A percentile compares a stretch with the other conserved stretches of the same genome.
phyloP scores from a whole-genome alignment of 1,140 invertebrate species.

The Polypedilum pembai region DNA sequence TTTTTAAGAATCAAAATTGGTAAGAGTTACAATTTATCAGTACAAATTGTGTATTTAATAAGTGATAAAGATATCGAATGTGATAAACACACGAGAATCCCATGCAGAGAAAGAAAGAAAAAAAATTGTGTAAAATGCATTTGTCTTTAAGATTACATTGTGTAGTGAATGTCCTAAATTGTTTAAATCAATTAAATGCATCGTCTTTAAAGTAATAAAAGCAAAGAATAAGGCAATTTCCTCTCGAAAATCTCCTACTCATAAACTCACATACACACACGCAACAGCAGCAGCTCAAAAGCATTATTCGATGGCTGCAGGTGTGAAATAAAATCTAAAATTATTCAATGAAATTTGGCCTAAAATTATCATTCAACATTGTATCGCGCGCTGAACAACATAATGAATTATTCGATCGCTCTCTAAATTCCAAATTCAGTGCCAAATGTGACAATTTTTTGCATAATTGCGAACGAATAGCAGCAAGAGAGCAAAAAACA shows the following conservation, averaged over 20 bases:
- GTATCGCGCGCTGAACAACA: background rate
- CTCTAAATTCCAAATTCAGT: background rate
- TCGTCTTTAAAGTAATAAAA: too few species aligned
- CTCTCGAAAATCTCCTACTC: background rate
- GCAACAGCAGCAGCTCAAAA: background rate
- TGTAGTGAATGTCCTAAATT: background rate
- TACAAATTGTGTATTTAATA: background rate
- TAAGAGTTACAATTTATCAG: background rate
- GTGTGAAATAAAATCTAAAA: constrained; percentile 23
- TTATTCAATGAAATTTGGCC: background rate
- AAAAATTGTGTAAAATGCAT: constrained; percentile 4
- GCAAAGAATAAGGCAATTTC: constrained; percentile 6
- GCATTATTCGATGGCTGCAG: background rate
- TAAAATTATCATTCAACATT: background rate
- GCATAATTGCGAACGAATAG: background rate
- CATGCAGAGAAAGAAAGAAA: background rate
- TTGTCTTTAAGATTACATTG: background rate
- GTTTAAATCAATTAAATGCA: background rate
- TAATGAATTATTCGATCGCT: background rate
- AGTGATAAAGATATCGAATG: background rate
- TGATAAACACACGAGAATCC: background rate
- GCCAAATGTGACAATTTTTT: constrained; percentile 5
- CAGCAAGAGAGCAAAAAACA: background rate
- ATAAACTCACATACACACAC: background rate
- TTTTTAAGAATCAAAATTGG: constrained; percentile 25